Evolutionary conservation across 2,113 vertebrate genomes (phyloP).

Genomic region (Axis porcinus): DNA sequence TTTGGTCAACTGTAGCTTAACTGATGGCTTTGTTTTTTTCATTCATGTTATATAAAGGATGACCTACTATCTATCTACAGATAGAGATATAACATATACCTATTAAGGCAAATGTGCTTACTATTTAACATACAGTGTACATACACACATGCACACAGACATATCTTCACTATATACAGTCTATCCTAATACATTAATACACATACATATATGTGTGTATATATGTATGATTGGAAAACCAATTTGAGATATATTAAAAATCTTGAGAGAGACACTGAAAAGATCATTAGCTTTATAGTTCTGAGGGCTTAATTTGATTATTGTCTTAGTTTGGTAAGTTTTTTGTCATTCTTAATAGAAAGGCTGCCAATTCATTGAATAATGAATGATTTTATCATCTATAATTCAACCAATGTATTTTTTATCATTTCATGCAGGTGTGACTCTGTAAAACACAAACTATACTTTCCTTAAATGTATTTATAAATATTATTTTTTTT

Average conservation of each 20-base stretch:
- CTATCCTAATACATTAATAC: background rate
- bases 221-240: background rate
- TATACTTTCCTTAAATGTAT: background rate
- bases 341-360: slow-evolving; percentile 41
- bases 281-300: background rate
- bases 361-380: background rate
- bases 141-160: background rate
- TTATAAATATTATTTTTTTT: slow-evolving; percentile 1
- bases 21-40: background rate
- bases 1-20: background rate
- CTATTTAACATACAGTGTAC: background rate
- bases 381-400: slow-evolving; percentile 26
- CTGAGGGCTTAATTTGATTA: slow-evolving; percentile 19
- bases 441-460: slow-evolving; percentile 18
- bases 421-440: slow-evolving; percentile 5
- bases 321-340: slow-evolving; percentile 13
- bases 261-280: slow-evolving; percentile 20
- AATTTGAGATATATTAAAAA: background rate
- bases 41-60: background rate
- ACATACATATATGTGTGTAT: background rate
- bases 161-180: background rate
- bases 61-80: background rate
- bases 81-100: background rate
- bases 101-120: background rate
- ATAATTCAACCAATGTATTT: background rate